Percentiles rank a stretch among this genome's conserved stretches.
phyloP scores from a whole-genome alignment of 2,797 vertebrate species.

The Sebastes itinus region DNA sequence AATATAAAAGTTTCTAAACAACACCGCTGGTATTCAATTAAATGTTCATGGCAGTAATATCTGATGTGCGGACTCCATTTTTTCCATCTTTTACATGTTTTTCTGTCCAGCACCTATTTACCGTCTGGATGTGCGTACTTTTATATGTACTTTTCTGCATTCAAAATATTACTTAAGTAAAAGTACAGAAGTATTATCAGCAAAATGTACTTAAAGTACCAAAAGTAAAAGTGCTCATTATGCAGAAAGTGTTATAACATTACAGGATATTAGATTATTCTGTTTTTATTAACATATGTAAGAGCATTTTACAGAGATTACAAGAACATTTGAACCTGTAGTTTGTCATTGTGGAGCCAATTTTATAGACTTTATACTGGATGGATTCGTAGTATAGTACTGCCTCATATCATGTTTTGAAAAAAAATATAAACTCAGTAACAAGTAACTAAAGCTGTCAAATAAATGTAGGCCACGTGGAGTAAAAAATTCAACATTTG shows the following conservation, averaged over 20 bases:
- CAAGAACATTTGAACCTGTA: not conserved
- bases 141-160: too few species aligned
- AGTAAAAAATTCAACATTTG: too few species aligned
- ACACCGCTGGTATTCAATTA: too few species aligned
- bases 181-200: not conserved
- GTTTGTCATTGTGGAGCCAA: not conserved
- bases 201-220: not conserved
- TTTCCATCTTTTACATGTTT: too few species aligned
- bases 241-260: not conserved
- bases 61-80: too few species aligned
- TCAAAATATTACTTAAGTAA: too few species aligned
- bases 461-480: too few species aligned
- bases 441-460: too few species aligned
- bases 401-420: not conserved
- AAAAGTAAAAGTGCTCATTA: not conserved
- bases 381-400: not conserved
- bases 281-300: not conserved
- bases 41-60: too few species aligned
- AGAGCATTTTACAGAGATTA: not conserved
- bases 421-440: not conserved
- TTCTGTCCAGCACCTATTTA: too few species aligned
- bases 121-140: too few species aligned
- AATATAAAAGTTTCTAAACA: too few species aligned
- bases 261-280: not conserved
- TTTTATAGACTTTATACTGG: not conserved